phyloP scores from a whole-genome alignment of 2,888 invertebrate genomes.

The Drymonia ruficornis region DNA sequence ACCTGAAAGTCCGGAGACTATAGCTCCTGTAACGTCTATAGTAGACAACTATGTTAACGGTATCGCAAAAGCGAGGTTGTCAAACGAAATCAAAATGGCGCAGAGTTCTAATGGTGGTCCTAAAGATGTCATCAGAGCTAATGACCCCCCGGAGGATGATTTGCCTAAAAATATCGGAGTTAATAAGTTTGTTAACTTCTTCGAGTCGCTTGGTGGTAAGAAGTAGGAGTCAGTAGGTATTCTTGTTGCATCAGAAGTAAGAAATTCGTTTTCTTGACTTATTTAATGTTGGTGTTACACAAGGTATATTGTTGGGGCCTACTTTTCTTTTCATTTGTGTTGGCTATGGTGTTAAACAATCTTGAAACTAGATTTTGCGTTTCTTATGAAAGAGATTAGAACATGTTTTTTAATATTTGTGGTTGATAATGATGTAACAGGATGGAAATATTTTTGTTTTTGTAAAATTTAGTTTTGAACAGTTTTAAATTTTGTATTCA shows the following conservation, averaged over 20 bases:
- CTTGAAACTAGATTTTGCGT: too few species aligned
- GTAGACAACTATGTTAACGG: constrained; percentile 47
- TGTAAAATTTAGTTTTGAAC: too few species aligned
- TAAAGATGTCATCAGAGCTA: constrained; percentile 75
- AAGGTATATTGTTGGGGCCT: neutral
- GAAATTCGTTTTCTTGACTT: neutral
- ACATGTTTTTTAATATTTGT: too few species aligned
- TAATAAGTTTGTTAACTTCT: constrained; percentile 79
- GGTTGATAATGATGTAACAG: too few species aligned
- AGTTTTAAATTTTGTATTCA: too few species aligned
- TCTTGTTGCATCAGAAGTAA: neutral
- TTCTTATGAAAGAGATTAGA: too few species aligned
- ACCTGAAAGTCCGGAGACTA: neutral
- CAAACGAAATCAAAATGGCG: constrained; percentile 78
- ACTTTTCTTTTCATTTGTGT: neutral
- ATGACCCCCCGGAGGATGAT: constrained; percentile 79
- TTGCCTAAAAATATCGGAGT: constrained; percentile 79
- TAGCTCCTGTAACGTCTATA: constrained; percentile 16
- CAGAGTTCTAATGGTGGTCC: constrained; percentile 62
- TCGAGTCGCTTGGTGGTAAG: constrained; percentile 77
- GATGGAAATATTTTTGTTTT: neutral
- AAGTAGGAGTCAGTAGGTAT: constrained; percentile 50
- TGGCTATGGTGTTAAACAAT: too few species aligned
- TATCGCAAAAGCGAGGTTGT: constrained; percentile 51
- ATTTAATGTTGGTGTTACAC: neutral